Evolutionary conservation across 2,797 vertebrate species (phyloP).

Genomic region (Hippoglossus hippoglossus): DNA sequence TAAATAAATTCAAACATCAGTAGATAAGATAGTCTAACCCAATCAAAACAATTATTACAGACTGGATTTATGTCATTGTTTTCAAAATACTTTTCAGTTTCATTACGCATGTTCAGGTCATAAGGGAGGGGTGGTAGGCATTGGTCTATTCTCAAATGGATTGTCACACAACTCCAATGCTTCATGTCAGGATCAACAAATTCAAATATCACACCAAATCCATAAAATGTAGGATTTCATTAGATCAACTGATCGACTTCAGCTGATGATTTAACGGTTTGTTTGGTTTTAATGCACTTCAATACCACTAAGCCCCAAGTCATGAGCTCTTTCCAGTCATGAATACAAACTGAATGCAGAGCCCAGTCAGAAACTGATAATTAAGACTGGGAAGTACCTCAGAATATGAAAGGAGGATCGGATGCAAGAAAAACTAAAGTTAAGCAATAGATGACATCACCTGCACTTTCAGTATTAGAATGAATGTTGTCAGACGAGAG

Average conservation of each 20-base stretch:
- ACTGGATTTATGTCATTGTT: background rate
- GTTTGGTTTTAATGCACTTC: background rate
- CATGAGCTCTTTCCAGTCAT: too few species aligned
- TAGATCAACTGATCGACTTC: background rate
- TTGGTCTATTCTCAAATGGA: too few species aligned
- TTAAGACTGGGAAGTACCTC: background rate
- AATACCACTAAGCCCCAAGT: background rate
- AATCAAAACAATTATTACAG: background rate
- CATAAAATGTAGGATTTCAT: background rate
- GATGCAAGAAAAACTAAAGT: background rate
- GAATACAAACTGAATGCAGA: too few species aligned
- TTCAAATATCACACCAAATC: background rate
- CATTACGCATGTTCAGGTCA: background rate
- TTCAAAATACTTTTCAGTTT: background rate
- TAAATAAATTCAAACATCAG: background rate
- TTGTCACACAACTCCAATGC: too few species aligned
- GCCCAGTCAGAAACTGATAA: background rate
- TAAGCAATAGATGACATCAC: background rate
- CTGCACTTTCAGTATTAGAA: constrained; percentile 10
- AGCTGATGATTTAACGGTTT: background rate
- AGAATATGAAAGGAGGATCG: background rate
- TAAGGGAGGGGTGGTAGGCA: background rate
- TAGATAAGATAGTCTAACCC: too few species aligned
- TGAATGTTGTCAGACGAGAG: background rate
- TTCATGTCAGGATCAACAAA: too few species aligned